Evolutionary conservation across 2,888 invertebrate genomes (phyloP).

Genomic region (Andrena fulva): DNA sequence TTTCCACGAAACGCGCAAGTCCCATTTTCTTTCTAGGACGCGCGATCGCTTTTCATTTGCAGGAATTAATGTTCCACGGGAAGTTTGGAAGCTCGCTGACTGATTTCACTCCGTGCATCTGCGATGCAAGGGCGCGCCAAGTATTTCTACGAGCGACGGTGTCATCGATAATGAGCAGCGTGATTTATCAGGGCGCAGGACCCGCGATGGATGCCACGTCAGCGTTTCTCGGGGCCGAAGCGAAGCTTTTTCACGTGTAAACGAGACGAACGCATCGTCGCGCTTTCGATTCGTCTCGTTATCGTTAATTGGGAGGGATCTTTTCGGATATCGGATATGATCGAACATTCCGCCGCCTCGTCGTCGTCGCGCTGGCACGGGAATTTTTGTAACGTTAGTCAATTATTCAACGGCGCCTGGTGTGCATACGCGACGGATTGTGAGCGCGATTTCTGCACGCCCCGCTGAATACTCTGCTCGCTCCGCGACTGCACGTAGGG

Average conservation of each 20-base stretch:
- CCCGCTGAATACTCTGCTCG: neutral
- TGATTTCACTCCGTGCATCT: neutral
- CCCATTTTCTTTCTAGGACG: neutral
- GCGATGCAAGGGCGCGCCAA: neutral
- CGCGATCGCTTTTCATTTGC: too few relatives aligned
- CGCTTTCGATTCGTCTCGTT: conserved; percentile 43
- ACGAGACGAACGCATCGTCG: conserved; percentile 4
- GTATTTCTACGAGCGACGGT: neutral
- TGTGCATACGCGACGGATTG: neutral
- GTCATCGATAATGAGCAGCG: conserved; percentile 37
- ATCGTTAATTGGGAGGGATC: conserved; percentile 39
- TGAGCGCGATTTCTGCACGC: neutral
- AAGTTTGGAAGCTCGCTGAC: conserved; percentile 1
- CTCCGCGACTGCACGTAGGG: neutral
- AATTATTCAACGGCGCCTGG: neutral
- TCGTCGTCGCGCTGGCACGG: too few relatives aligned
- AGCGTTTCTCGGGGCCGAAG: conserved; percentile 33
- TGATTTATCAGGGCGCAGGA: conserved; percentile 45
- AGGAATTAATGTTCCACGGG: too few relatives aligned
- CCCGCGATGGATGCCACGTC: conserved; percentile 35
- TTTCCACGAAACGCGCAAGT: neutral
- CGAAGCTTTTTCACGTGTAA: conserved; percentile 7
- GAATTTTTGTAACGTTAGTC: neutral
- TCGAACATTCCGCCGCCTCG: too few relatives aligned
- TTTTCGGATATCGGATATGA: neutral